Conservation (phyloP, 2,888 invertebrate genomes). For the Scaptomyza flava region DNA sequence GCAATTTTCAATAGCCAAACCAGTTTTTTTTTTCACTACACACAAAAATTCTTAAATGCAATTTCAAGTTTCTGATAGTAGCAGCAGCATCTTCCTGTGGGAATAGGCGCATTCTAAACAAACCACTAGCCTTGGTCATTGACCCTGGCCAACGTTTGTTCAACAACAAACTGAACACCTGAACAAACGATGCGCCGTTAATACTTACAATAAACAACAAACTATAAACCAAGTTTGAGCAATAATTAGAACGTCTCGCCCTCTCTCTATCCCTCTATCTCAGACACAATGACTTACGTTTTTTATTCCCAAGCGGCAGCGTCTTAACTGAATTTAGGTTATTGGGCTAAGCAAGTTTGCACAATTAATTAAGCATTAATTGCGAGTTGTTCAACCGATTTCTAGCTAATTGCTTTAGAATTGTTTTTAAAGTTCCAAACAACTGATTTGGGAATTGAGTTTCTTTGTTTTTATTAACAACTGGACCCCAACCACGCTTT, state of each 20-base stretch:
- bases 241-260: constrained; percentile 56
- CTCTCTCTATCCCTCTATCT: constrained; percentile 16
- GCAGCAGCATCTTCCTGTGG: constrained; percentile 58
- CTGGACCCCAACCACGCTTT: too few species aligned
- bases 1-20: constrained; percentile 59
- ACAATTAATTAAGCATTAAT: constrained; percentile 30
- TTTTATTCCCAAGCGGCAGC: constrained; percentile 8
- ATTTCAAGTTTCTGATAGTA: constrained; percentile 49
- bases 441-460: background rate
- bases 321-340: constrained; percentile 47
- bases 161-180: constrained; percentile 24
- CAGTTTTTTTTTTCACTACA: constrained; percentile 57
- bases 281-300: constrained; percentile 49
- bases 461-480: too few species aligned
- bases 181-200: constrained; percentile 36
- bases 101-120: constrained; percentile 36
- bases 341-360: constrained; percentile 52
- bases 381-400: background rate
- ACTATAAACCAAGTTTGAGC: constrained; percentile 5
- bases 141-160: constrained; percentile 47
- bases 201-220: constrained; percentile 46
- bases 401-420: background rate
- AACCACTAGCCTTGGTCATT: constrained; percentile 56
- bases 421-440: background rate
- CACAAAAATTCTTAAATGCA: constrained; percentile 37